Base-by-base conservation (phyloP, 2,113 vertebrate species). In the Lagopus muta region DNA sequence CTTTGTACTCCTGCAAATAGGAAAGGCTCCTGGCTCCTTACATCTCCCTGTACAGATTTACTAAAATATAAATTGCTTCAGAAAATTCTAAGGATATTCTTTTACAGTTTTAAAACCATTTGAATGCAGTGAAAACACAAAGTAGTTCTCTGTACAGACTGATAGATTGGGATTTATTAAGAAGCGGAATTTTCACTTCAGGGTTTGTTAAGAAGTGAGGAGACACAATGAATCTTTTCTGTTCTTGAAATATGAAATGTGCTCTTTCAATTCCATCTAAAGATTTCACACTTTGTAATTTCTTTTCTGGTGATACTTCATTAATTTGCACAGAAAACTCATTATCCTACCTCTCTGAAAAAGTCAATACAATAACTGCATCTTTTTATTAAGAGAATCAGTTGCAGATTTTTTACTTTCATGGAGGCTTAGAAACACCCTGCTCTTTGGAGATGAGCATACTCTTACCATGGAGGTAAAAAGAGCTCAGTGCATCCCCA, bases 221-320 rank as follows among this genome's bases (percentile, higher is more conserved):
- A 92, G 36, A n/a, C 1, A 4, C 72, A 90, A 86, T 47, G 79
- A 92, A 67, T 83, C 65, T 47, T 86, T 71, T 77, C 65, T 64
- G 43, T 86, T 81, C 82, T 50, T 27, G 67, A 89, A 92, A 92
- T 64, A 80, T 4, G 71, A 83, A 92, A 88, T 1, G 0, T 78
- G 69, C 38, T 95, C 61, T 88, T 94, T 89, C 79, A 89, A 72
- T 89, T 52, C 75, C n/a, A 8, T 91, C 85, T 82, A 64, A 92
- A 74, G 76, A 72, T 88, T 95, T 88, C 43, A 54, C 60, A 86
- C 75, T 61, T 86, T 86, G 27, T 57, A 90, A 92, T 91, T 94
- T 93, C 64, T 94, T 93, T 83, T 88, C 50, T 86, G 55, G 73
- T 89, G 70, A 92, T 75, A 90, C 65, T 90, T 94, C 90, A 89